These are phyloP conservation scores for Apostichopus parvimensis DNA, from an alignment of 35 echinoderm and acorn worm genomes.

Conservation along the genomic window DNA sequence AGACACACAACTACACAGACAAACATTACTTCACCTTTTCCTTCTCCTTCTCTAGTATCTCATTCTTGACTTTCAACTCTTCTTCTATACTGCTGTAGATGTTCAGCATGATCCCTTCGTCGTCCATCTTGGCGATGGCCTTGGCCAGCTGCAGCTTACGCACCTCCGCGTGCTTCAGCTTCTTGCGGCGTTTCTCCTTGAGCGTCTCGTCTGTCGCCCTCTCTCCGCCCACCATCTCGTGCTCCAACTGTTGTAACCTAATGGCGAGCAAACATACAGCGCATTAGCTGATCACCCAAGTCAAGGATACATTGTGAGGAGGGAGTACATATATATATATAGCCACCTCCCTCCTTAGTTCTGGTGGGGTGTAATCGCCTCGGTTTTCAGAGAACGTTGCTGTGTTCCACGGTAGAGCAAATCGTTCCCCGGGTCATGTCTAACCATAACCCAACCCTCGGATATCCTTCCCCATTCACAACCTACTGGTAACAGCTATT, in stretches of 20 bases:
- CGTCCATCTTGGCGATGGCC: slow-evolving; percentile 99
- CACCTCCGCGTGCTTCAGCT: slow-evolving; percentile 96
- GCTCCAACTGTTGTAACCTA: slow-evolving; percentile 91
- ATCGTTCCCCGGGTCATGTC: too few relatives aligned
- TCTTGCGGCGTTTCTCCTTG: slow-evolving; percentile 93
- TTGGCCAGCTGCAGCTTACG: slow-evolving; percentile 94
- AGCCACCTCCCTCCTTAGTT: too few relatives aligned
- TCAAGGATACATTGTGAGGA: too few relatives aligned
- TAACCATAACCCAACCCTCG: too few relatives aligned
- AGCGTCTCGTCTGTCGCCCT: slow-evolving; percentile 78
- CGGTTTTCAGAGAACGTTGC: too few relatives aligned
- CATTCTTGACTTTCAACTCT: slow-evolving; percentile 92
- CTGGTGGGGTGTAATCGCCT: too few relatives aligned
- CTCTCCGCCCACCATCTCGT: slow-evolving; percentile 90
- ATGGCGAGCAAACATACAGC: background rate
- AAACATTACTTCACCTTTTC: slow-evolving; percentile 72
- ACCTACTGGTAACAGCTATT: too few relatives aligned
- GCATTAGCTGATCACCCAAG: too few relatives aligned
- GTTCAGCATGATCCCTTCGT: slow-evolving; percentile 99
- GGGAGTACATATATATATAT: too few relatives aligned
- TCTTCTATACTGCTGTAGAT: slow-evolving; percentile 99
- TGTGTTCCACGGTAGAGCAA: too few relatives aligned
- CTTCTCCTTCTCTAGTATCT: slow-evolving; percentile 81
- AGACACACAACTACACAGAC: background rate
- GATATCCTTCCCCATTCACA: too few relatives aligned